Conservation (phyloP, 2,888 invertebrate species). For the Lepeophtheirus nordmannii region DNA sequence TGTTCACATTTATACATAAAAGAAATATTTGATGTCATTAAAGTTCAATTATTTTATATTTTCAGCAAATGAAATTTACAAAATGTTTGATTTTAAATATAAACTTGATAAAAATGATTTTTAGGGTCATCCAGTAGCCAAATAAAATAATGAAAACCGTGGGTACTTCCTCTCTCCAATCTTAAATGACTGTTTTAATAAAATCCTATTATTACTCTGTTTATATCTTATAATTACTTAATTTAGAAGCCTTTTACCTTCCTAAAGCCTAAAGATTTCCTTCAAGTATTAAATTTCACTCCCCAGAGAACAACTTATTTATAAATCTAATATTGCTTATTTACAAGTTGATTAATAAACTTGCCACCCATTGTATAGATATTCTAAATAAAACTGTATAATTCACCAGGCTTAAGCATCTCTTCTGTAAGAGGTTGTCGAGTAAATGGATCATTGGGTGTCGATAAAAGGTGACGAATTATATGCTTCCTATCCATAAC, state of each 20-base stretch:
- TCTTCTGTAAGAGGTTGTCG: conserved; percentile 85
- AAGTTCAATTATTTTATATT: not conserved
- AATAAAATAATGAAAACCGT: too few relatives aligned
- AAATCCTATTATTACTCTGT: too few relatives aligned
- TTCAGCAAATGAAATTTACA: not conserved
- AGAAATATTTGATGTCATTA: not conserved
- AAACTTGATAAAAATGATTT: too few relatives aligned
- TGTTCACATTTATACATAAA: not conserved
- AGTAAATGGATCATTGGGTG: conserved; percentile 94
- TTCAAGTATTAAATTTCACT: not conserved
- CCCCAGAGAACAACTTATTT: not conserved
- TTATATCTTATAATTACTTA: too few relatives aligned
- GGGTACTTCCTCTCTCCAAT: too few relatives aligned
- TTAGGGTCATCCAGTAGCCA: too few relatives aligned
- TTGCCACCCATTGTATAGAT: not conserved
- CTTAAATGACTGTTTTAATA: too few relatives aligned
- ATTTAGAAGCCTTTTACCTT: too few relatives aligned
- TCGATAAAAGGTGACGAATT: conserved; percentile 72
- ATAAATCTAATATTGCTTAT: too few relatives aligned
- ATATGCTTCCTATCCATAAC: conserved; percentile 61
- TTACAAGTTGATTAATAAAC: not conserved
- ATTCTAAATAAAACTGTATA: not conserved
- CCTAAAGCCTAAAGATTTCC: not conserved
- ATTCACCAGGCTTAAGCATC: conserved; percentile 54
- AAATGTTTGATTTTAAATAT: not conserved